Percentiles rank a stretch among this genome's conserved stretches.
These are phyloP conservation scores for Bibio marci DNA, from an alignment of 2,888 invertebrate genomes.

Conservation along the genomic window DNA sequence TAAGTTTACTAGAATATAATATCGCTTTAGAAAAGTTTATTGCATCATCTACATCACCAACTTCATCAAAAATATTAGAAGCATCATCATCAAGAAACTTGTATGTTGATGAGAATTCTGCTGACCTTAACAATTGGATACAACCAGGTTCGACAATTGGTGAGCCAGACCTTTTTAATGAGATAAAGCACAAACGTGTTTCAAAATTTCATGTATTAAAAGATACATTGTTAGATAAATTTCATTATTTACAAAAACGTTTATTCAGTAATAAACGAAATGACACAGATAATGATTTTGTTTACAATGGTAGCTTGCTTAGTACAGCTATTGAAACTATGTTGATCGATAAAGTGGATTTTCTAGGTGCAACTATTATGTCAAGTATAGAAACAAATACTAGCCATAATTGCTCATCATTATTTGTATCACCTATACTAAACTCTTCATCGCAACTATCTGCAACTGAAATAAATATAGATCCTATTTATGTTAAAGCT, in stretches of 20 bases:
- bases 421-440: no score
- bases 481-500: no score
- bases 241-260: slow-evolving; percentile 6
- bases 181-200: slow-evolving; percentile 11
- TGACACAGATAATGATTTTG: no score
- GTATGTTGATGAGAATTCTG: slow-evolving; percentile 10
- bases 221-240: slow-evolving; percentile 14
- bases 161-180: slow-evolving; percentile 15
- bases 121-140: slow-evolving; percentile 25
- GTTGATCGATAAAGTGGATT: slow-evolving; percentile 21
- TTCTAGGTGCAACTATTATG: slow-evolving; percentile 19
- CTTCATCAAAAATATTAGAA: no score
- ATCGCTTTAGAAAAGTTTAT: no score
- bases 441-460: no score
- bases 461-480: no score
- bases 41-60: no score
- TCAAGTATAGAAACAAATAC: no score
- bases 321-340: slow-evolving; percentile 25
- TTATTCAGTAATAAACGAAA: slow-evolving; percentile 3
- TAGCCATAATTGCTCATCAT: no score
- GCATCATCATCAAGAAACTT: no score
- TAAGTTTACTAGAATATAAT: no score
- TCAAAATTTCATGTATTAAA: slow-evolving; percentile 20
- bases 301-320: slow-evolving; percentile 16
- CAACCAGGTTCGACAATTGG: slow-evolving; percentile 22